These are phyloP conservation scores for Bovichtus diacanthus DNA, from an alignment of 2,797 vertebrate species.

Conservation along the genomic window DNA sequence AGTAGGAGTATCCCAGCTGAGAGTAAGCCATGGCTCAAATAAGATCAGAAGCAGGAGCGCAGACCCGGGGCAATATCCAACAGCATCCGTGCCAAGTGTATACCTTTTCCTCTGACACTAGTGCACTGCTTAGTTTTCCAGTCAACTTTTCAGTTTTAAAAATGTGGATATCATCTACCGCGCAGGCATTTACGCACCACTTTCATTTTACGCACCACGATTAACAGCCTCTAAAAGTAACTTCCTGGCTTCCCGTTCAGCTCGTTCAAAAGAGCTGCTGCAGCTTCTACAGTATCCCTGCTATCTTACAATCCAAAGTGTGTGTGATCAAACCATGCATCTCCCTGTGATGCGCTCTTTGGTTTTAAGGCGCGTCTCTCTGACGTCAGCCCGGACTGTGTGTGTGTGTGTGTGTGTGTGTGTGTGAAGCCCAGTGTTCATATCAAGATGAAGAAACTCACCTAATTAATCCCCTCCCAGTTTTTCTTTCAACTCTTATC, in stretches of 20 bases:
- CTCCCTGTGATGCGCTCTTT: slow-evolving; percentile 71
- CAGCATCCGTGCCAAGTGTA: slow-evolving; percentile 60
- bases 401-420: not conserved
- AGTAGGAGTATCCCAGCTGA: slow-evolving; percentile 96
- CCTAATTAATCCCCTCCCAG: slow-evolving; percentile 68
- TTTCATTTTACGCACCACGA: slow-evolving; percentile 56
- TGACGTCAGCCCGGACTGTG: slow-evolving; percentile 74
- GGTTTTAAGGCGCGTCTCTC: slow-evolving; percentile 77
- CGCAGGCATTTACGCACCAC: slow-evolving; percentile 59
- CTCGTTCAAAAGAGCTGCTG: slow-evolving; percentile 5
- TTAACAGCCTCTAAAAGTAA: slow-evolving; percentile 35
- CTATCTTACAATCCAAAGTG: slow-evolving; percentile 44
- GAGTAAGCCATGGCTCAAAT: slow-evolving; percentile 93
- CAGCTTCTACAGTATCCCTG: slow-evolving; percentile 30
- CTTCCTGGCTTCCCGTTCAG: slow-evolving; percentile 29
- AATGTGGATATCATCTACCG: slow-evolving; percentile 1
- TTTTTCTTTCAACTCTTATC: slow-evolving; percentile 49
- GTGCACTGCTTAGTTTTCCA: slow-evolving; percentile 11
- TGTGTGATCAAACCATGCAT: slow-evolving; percentile 66
- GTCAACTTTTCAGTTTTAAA: slow-evolving; percentile 22
- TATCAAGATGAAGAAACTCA: slow-evolving; percentile 62
- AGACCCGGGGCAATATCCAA: slow-evolving; percentile 55
- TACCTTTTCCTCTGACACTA: slow-evolving; percentile 28
- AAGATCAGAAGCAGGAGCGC: slow-evolving; percentile 42
- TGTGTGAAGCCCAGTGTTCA: slow-evolving; percentile 30